Conservation (phyloP, 2,888 invertebrate genomes). For the Parthenolecanium corni region DNA sequence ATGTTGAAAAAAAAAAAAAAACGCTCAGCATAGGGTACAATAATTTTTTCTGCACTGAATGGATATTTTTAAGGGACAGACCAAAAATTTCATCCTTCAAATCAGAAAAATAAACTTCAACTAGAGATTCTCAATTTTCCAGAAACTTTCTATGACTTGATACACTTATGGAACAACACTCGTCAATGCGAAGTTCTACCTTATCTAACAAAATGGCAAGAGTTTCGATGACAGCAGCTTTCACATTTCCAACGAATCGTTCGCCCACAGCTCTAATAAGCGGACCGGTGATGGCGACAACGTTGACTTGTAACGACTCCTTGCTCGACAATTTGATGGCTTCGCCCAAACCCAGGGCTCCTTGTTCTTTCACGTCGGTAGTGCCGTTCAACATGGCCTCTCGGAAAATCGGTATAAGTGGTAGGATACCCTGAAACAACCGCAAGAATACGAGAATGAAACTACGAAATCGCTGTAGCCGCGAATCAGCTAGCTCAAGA, state of each 20-base stretch:
- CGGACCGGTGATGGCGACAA: conserved; percentile 94
- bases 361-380: conserved; percentile 90
- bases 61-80: too few species aligned
- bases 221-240: conserved; percentile 90
- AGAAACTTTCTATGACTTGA: too few species aligned
- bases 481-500: neutral
- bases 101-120: too few species aligned
- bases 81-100: too few species aligned
- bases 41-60: too few species aligned
- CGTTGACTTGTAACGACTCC: conserved; percentile 82
- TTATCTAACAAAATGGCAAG: conserved; percentile 82
- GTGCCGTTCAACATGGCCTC: conserved; percentile 92
- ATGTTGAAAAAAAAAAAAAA: too few species aligned
- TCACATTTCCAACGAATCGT: conserved; percentile 77
- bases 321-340: conserved; percentile 70
- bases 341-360: conserved; percentile 78
- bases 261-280: conserved; percentile 94
- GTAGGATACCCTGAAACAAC: conserved; percentile 66
- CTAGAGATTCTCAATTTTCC: too few species aligned
- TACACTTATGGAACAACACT: neutral
- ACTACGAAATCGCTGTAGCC: too few species aligned
- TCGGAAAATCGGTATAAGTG: conserved; percentile 86
- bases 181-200: conserved; percentile 34
- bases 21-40: too few species aligned
- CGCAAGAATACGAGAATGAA: neutral